Evolutionary conservation across 2,797 vertebrate genomes (phyloP).

Genomic region (Coreius guichenoti): DNA sequence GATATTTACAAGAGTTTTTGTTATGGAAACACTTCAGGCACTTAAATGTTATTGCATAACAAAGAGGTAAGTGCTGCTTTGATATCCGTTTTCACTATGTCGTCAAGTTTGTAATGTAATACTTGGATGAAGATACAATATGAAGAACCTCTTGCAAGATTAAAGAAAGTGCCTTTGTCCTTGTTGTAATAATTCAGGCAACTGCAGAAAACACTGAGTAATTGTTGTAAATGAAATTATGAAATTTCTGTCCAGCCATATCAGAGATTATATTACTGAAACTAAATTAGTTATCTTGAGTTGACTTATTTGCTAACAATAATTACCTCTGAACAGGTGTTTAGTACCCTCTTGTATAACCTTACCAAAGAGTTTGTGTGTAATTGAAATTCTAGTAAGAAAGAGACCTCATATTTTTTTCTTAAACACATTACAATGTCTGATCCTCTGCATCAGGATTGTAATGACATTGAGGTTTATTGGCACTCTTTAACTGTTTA

Average conservation of each 20-base stretch:
- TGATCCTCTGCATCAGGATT: background rate
- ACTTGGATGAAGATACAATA: background rate
- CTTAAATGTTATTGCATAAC: constrained; percentile 11
- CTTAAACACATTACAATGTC: background rate
- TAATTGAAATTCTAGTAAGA: background rate
- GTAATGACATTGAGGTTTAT: background rate
- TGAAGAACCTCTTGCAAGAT: background rate
- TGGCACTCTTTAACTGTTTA: constrained; percentile 3
- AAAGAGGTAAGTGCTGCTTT: background rate
- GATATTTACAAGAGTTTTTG: constrained; percentile 3
- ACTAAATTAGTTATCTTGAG: background rate
- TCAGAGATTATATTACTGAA: background rate
- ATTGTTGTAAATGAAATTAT: background rate
- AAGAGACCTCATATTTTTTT: background rate
- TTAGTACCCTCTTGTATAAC: background rate
- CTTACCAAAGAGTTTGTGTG: background rate
- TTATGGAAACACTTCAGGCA: background rate
- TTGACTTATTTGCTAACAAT: constrained; percentile 13
- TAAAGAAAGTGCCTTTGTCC: constrained; percentile 5
- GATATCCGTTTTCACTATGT: constrained; percentile 9
- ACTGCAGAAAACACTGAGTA: background rate
- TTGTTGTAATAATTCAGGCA: background rate
- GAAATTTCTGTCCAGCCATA: background rate
- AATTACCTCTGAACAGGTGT: background rate
- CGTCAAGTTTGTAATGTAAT: background rate